A percentile compares a stretch with the other conserved stretches of the same genome.
Evolutionary conservation across 2,888 invertebrate genomes (phyloP).

Genomic region (Idaea biselata): DNA sequence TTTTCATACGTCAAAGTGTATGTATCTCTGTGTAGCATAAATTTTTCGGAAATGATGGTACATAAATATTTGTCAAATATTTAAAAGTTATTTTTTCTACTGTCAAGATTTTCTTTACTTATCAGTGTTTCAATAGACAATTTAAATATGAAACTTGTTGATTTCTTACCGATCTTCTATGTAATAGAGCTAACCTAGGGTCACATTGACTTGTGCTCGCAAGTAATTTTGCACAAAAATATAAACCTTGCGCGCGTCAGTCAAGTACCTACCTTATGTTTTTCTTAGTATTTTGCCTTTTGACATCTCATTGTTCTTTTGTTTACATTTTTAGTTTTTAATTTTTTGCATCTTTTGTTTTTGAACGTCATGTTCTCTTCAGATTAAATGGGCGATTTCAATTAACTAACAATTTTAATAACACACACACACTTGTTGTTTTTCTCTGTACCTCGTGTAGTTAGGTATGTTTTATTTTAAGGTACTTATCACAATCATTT

Average conservation of each 20-base stretch:
- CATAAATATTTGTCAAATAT: no score
- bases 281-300: neutral
- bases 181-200: neutral
- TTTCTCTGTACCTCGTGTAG: no score
- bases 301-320: neutral
- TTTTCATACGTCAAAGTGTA: no score
- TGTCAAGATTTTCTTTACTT: no score
- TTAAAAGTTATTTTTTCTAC: no score
- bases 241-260: neutral
- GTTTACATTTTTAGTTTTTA: neutral
- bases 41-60: no score
- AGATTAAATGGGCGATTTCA: neutral
- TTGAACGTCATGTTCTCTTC: neutral
- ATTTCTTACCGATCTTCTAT: neutral
- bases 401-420: no score
- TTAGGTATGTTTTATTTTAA: no score
- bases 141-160: neutral
- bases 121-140: no score
- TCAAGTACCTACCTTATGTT: neutral
- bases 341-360: neutral
- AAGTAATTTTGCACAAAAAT: neutral
- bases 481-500: no score
- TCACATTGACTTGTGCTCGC: neutral
- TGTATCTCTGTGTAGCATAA: no score
- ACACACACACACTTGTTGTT: no score